phyloP scores from a whole-genome alignment of 2,888 invertebrate genomes.

The Ochropacha duplaris region DNA sequence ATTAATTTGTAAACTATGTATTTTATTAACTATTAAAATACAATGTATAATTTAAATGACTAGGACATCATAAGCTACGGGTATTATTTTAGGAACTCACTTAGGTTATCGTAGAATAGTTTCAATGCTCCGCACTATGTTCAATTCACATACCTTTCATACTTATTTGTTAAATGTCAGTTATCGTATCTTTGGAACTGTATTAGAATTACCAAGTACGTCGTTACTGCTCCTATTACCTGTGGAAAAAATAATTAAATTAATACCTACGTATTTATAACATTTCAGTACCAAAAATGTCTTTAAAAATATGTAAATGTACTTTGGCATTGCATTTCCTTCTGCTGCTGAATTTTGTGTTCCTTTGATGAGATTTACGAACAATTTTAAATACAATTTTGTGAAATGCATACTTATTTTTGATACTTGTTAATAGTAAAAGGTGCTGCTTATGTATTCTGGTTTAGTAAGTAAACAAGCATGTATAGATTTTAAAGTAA shows the following conservation, averaged over 20 bases:
- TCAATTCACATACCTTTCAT: neutral
- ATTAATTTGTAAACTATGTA: neutral
- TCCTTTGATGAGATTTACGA: neutral
- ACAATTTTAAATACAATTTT: no score
- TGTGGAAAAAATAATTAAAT: constrained; percentile 40
- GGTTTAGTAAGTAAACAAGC: no score
- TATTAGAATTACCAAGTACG: constrained; percentile 83
- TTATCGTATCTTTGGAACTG: constrained; percentile 83
- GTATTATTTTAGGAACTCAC: neutral
- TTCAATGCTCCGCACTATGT: neutral
- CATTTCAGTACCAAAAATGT: no score
- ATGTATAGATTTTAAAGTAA: no score
- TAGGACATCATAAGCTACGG: constrained; percentile 1
- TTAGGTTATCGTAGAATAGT: neutral
- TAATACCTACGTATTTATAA: no score
- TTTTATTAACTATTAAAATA: neutral
- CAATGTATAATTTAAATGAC: constrained; percentile 2
- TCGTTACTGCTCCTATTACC: constrained; percentile 83
- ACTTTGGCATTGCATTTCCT: neutral
- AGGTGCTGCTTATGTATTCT: no score
- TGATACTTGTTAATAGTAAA: no score
- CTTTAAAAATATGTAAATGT: no score
- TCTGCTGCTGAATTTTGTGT: neutral
- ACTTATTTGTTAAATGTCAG: constrained; percentile 14
- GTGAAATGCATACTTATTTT: no score